Evolutionary conservation across 2,888 invertebrate genomes (phyloP), one percentile per base, ranked within the genome.

Genomic region (Callinectes sapidus): DNA sequence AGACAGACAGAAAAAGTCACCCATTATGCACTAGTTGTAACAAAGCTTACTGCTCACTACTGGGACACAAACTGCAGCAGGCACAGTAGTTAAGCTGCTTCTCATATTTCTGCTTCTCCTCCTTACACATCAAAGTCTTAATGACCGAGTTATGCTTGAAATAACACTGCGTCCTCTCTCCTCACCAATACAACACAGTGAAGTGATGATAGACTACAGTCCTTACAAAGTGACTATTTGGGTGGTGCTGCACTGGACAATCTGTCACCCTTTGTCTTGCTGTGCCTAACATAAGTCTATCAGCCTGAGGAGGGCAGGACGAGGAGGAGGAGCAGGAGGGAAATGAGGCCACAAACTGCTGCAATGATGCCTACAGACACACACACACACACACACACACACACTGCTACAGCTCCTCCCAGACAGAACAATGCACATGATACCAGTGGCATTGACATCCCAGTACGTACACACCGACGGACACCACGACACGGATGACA

Each of bases 331-430:
- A 61, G 61, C 23, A 23, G 61, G 61, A 61, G 61, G 61, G 2
- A 61, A 23, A 23, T 23, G 61, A 61, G 18, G 61, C 61, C 23
- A 61, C 61, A 61, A 61, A 23, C 61, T 61, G 61, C 13, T 23
- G n/a, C 28, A 48, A 48, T 48, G 48, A 48, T 10, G 48, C 48
- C 48, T 48, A 48, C 48, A 48, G 48, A 77, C 28, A 77, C n/a
- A 77, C 28, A 28, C 71, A 77, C 28, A 77, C 71, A 77, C n/a
- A 77, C 71, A 71, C 23, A 71, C 71, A 77, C 71, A 77, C n/a
- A 77, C 71, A 28, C 71, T 28, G 28, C n/a, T 32, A 77, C 48
- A 87, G 13, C 32, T 14, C 18, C 18, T 42, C 23, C 3, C n/a
- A n/a, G 32, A 87, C 1, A 54, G 14, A 28, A 18, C 10, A 16